Evolutionary conservation across 64 coral and sea anemone genomes (phyloP).

Genomic region (Actinia equina): DNA sequence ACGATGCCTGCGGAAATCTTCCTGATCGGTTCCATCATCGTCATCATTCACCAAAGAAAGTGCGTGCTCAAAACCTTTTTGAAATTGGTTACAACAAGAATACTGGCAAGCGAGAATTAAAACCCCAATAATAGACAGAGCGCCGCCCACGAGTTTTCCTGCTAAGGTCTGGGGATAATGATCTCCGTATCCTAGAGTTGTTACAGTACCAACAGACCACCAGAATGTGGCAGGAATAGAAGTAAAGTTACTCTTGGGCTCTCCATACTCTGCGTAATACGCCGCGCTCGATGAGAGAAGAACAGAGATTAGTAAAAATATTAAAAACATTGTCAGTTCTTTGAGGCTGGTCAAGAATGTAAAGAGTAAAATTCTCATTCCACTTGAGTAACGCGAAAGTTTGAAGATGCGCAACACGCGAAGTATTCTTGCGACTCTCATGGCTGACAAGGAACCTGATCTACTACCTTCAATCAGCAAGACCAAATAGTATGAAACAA

Average conservation of each 20-base stretch:
- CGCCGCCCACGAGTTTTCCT: slow-evolving; percentile 69
- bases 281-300: slow-evolving; percentile 73
- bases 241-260: slow-evolving; percentile 34
- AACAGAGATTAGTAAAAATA: slow-evolving; percentile 63
- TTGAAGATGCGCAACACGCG: slow-evolving; percentile 88
- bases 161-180: slow-evolving; percentile 64
- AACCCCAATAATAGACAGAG: slow-evolving; percentile 65
- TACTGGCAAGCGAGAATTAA: slow-evolving; percentile 67
- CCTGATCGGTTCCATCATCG: slow-evolving; percentile 10
- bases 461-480: slow-evolving; percentile 43
- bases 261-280: slow-evolving; percentile 53
- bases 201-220: slow-evolving; percentile 83
- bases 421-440: slow-evolving; percentile 62
- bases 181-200: slow-evolving; percentile 84
- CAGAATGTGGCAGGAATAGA: slow-evolving; percentile 82
- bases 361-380: slow-evolving; percentile 80
- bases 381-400: slow-evolving; percentile 90
- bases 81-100: slow-evolving; percentile 90
- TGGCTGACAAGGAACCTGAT: slow-evolving; percentile 54
- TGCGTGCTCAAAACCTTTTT: slow-evolving; percentile 69
- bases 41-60: slow-evolving; percentile 31
- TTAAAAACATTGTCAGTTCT: slow-evolving; percentile 85
- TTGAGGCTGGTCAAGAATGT: slow-evolving; percentile 78
- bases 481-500: slow-evolving; percentile 70
- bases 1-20: not conserved